Base-by-base conservation (phyloP, 92 coral and sea anemone genomes). In the Scolanthus callimorphus region DNA sequence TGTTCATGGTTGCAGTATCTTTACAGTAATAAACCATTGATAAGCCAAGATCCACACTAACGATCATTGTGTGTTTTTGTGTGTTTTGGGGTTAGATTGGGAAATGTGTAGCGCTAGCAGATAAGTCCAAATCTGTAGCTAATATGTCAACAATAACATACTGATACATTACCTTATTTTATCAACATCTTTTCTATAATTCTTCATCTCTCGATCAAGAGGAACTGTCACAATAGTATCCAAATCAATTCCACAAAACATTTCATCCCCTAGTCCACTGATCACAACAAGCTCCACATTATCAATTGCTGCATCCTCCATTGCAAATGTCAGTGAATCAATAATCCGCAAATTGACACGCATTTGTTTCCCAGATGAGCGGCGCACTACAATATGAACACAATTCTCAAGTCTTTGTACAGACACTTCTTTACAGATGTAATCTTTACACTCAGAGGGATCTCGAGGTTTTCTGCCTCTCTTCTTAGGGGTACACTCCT, bases 261-360 rank as follows among this genome's bases (percentile, higher is more conserved):
- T 64, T 8, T 85, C 80, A 53, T 86, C 88, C 47, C 92, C 90
- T 43, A 94, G 63, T 49, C 99, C 99, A 67, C 90, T 86, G 13
- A 94, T 73, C 22, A 88, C 77, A 4, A 94, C 95, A 82, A 82
- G 62, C 25, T 78, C 67, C 1, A 87, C 83, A 11, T 70, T 76
- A 52, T 90, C 96, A n/a, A 69, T 80, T 1, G 99, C 86, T 12
- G 96, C 99, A 63, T 94, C 99, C 48, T 94, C 99, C 79, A 94
- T 30, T 0, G 91, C 99, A 65, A 86, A 76, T 38, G 89, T 94
- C 27, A 94, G 59, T 27, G 96, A 83, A 62, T 78, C 88, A 48
- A 94, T 66, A 62, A 94, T 94, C 73, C 91, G 69, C 26, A 84
- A 69, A 57, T 86, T 88, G 17, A 80, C 87, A 65, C 78, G 65